phyloP scores from a whole-genome alignment of 2,113 vertebrate genomes.

The Illadopsis cleaveri region DNA sequence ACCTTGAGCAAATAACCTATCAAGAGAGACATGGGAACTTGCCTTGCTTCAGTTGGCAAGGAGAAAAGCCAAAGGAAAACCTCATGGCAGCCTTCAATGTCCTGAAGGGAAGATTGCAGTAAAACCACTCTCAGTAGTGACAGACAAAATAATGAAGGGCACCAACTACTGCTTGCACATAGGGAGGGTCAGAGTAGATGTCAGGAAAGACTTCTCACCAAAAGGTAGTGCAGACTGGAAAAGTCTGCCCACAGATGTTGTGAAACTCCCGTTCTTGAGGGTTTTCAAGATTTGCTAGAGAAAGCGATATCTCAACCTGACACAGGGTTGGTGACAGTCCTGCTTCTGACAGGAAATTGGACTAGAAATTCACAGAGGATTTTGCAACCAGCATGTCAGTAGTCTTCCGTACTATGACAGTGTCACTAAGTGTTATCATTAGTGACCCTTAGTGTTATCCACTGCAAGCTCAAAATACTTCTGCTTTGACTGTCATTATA shows the following conservation, averaged over 20 bases:
- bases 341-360: neutral
- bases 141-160: neutral
- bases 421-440: neutral
- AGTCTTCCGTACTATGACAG: neutral
- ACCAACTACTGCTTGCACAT: neutral
- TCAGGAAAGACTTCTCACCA: neutral
- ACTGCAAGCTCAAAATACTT: neutral
- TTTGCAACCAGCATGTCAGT: neutral
- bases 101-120: neutral
- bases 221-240: neutral
- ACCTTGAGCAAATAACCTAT: neutral
- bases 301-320: neutral
- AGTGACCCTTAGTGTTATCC: neutral
- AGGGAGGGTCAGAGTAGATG: neutral
- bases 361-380: neutral
- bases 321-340: neutral
- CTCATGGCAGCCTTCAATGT: neutral
- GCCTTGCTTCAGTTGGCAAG: neutral
- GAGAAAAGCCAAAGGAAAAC: neutral
- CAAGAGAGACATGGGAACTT: neutral
- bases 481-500: neutral
- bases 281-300: neutral
- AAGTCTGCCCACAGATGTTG: neutral
- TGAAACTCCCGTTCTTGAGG: neutral
- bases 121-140: neutral